Conservation (phyloP, 2,888 invertebrate species). For the Phrixothrix hirtus region DNA sequence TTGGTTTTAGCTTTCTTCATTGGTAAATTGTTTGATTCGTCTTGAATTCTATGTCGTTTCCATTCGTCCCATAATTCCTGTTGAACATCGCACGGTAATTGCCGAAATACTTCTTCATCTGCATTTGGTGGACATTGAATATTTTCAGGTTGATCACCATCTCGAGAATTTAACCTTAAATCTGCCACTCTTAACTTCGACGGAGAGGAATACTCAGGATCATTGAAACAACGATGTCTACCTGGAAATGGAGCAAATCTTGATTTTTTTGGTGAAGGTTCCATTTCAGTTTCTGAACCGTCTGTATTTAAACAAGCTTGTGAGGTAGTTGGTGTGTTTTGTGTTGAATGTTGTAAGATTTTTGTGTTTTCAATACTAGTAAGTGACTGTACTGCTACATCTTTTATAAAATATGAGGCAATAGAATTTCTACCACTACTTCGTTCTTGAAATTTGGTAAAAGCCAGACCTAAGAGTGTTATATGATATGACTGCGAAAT, state of each 20-base stretch:
- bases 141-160: conserved; percentile 52
- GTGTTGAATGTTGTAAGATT: conserved; percentile 5
- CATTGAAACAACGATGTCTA: conserved; percentile 56
- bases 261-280: conserved; percentile 77
- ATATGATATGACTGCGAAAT: conserved; percentile 76
- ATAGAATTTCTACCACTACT: conserved; percentile 72
- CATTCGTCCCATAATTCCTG: conserved; percentile 73
- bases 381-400: conserved; percentile 78
- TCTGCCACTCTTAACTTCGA: conserved; percentile 72
- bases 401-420: conserved; percentile 74
- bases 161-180: conserved; percentile 67
- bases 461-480: conserved; percentile 78
- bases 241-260: conserved; percentile 58
- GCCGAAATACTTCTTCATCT: conserved; percentile 70
- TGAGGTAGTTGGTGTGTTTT: conserved; percentile 1
- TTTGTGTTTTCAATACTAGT: conserved; percentile 65
- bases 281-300: conserved; percentile 69
- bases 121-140: conserved; percentile 65
- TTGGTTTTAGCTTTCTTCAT: conserved; percentile 64
- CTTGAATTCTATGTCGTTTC: conserved; percentile 50
- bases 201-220: conserved; percentile 65
- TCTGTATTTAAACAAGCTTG: conserved; percentile 59
- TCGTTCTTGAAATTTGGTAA: conserved; percentile 78
- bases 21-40: conserved; percentile 57
- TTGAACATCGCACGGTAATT: conserved; percentile 72